Percentiles rank a stretch among this genome's conserved stretches.
These are phyloP conservation scores for Cyanoliseus patagonus DNA, from an alignment of 2,113 vertebrate species.

Conservation along the genomic window DNA sequence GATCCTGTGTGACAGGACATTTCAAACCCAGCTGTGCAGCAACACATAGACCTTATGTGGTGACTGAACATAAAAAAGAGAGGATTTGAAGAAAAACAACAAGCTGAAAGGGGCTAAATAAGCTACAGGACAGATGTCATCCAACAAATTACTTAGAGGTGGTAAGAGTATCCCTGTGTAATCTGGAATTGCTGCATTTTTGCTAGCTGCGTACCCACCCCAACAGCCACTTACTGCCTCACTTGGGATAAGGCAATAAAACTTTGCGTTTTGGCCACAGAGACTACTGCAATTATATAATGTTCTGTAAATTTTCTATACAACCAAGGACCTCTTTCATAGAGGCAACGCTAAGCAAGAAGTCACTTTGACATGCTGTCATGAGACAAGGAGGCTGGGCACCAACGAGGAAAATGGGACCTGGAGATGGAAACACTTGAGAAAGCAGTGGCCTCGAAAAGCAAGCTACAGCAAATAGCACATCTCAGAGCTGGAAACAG, in stretches of 20 bases:
- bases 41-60: background rate
- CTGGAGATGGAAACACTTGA: background rate
- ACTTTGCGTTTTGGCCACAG: background rate
- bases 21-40: conserved; percentile 1
- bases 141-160: background rate
- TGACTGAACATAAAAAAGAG: background rate
- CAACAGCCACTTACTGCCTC: background rate
- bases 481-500: background rate
- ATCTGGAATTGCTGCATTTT: background rate
- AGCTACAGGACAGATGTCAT: background rate
- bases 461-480: background rate
- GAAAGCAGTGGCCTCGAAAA: background rate
- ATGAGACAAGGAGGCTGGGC: background rate
- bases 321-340: background rate
- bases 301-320: background rate
- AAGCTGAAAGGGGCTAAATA: background rate
- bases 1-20: background rate
- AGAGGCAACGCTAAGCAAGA: background rate
- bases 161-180: background rate
- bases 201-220: background rate
- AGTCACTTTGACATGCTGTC: background rate
- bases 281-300: background rate
- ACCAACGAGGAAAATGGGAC: background rate
- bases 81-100: background rate
- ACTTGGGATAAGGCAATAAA: background rate